Base-by-base conservation (phyloP, 2,113 vertebrate genomes). In the Pao palembangensis region DNA sequence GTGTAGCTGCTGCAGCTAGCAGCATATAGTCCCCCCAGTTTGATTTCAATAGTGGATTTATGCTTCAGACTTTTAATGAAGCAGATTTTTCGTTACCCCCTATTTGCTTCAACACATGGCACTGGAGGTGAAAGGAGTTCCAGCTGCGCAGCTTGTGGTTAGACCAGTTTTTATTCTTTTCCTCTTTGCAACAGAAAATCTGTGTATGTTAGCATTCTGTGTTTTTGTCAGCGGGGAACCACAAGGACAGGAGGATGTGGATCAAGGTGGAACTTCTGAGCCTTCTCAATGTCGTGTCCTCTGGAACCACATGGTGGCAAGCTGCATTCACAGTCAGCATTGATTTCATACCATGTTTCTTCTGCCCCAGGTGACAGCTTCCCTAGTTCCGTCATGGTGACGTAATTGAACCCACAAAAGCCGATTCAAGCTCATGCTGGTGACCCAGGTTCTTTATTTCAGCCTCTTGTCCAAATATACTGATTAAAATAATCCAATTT, bases 41-140 rank as follows among this genome's bases (percentile, higher is more conserved):
- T 77, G 50, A 72, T 66, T 67, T 82, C 60, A 83, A 83, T 78
- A 75, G 84, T 82, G 77, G 75, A 80, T 80, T 73, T 79, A 55
- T 47, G 62, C 57, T 60, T 58, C 1, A 63, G 57, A 53, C 66
- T 53, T 54, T 46, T 75, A 78, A 78, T 64, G 48, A 76, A 61
- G 63, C 16, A 38, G 6, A 57, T 53, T 34, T 25, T 46, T 47
- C 34, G 38, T 56, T 42, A 69, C 67, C 62, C 50, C 64, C 62
- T 18, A 13, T 31, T 0, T 38, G 17, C 14, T 10, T 28, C 59
- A 19, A 49, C 38, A 51, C 57, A 62, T 17, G 21, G 15, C 12
- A 12, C 21, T 8, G 3, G 15, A 25, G 6, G 19, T 25, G 38
- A 52, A 6, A 1, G 41, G n/a, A 28, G 15, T 19, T 15, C 11